Percentiles rank a stretch among this genome's conserved stretches.
Conservation (phyloP, 2,113 vertebrate species). For the Mirza zaza region DNA sequence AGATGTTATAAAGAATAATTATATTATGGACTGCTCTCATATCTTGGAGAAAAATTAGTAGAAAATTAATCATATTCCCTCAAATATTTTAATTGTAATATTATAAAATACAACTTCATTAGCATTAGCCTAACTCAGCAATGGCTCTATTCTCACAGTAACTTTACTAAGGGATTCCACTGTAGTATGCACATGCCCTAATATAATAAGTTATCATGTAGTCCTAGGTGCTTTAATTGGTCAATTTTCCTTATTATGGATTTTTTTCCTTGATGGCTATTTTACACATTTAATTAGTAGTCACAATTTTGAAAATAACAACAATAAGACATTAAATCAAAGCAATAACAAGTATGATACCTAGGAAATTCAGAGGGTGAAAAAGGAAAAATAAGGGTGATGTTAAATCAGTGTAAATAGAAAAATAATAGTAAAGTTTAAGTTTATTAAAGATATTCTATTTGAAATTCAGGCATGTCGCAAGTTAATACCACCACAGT, state of each 20-base stretch:
- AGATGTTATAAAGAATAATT: neutral
- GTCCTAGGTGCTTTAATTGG: neutral
- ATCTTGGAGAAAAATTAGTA: neutral
- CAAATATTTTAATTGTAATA: neutral
- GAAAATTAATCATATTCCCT: neutral
- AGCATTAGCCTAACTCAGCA: neutral
- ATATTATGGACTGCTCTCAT: neutral
- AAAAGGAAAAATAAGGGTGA: neutral
- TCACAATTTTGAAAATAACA: neutral
- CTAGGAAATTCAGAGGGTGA: neutral
- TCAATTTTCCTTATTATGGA: neutral
- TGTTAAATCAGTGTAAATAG: neutral
- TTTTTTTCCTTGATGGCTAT: neutral
- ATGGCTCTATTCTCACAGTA: neutral
- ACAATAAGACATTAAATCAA: neutral
- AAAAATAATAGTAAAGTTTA: neutral
- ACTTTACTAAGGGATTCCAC: neutral
- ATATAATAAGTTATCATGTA: neutral
- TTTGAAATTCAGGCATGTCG: conserved; percentile 58
- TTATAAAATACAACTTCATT: neutral
- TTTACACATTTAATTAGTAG: neutral
- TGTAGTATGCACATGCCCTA: neutral
- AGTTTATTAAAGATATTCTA: neutral
- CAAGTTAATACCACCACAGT: conserved; percentile 55
- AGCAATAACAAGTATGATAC: neutral